Conservation (phyloP, 2,888 invertebrate genomes). For the Cheilosia soror region DNA sequence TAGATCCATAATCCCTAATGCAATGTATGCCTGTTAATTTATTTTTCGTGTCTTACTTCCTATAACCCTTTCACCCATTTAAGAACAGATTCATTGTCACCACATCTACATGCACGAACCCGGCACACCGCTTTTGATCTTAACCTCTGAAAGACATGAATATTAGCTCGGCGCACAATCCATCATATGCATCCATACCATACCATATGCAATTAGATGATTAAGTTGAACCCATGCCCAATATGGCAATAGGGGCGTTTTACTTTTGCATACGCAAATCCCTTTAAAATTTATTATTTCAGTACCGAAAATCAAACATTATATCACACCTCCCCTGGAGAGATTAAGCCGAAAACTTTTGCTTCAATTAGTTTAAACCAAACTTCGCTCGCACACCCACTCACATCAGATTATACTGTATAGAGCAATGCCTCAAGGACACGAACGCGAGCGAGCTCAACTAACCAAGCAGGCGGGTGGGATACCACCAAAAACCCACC, state of each 20-base stretch:
- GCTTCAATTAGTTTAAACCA: constrained; percentile 2
- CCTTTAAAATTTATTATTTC: constrained; percentile 30
- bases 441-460: background rate
- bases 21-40: no score
- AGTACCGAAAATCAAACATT: constrained; percentile 30
- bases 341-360: constrained; percentile 45
- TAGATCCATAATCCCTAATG: no score
- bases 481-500: constrained; percentile 11
- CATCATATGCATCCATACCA: background rate
- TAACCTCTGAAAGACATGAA: no score
- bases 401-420: background rate
- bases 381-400: background rate
- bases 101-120: no score
- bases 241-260: background rate
- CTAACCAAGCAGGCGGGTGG: constrained; percentile 3
- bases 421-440: background rate
- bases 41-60: no score
- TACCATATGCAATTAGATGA: background rate
- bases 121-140: no score
- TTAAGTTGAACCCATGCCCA: background rate
- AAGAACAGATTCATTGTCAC: no score
- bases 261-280: constrained; percentile 2
- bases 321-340: constrained; percentile 34
- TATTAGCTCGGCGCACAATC: no score
- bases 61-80: no score